Base-by-base conservation (phyloP, 2,888 invertebrate genomes). In the Catocala sponsa region DNA sequence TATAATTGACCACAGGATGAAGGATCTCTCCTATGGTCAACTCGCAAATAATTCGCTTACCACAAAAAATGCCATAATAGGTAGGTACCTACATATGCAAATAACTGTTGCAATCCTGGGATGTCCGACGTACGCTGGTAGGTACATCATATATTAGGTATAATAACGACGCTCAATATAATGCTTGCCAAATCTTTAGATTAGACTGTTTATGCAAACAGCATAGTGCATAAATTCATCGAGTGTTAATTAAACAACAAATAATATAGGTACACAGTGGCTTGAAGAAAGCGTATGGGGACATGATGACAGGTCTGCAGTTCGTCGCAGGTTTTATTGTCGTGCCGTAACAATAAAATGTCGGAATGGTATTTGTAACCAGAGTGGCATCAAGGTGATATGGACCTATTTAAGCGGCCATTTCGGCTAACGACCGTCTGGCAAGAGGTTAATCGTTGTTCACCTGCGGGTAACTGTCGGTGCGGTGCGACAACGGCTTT, bases 371-470 rank as follows among this genome's bases (percentile, higher is more conserved):
- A 87, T 88, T 86, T 80, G 85, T 80, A 83, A 81, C 83, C 83
- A 83, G 81, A 84, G 76, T 79, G 76, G 77, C 82, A 83, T 87
- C 85, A 85, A 82, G 85, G 55, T 43, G 47, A 86, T 87, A 67
- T 79, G 83, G 78, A 74, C 82, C 87, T 86, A 87, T 89, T 86
- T 88, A 80, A 83, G 86, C 83, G 79, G 74, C 77, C 77, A 82
- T 86, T 87, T 81, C 79, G 82, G 81, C 81, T 85, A 89, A 91
- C 88, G 89, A 89, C 89, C 87, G 86, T 80, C 80, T 82, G 83
- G 66, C 82, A 88, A 91, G 88, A 89, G 89, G 91, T 92, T 90
- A 91, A 90, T 91, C 85, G 86, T 79, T 79, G 86, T 84, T 90
- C 90, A 92, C 91, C 91, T 91, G 91, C 83, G 84, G 78, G 76